Base-by-base conservation (phyloP, 2,888 invertebrate species). In the Nasonia oneida region DNA sequence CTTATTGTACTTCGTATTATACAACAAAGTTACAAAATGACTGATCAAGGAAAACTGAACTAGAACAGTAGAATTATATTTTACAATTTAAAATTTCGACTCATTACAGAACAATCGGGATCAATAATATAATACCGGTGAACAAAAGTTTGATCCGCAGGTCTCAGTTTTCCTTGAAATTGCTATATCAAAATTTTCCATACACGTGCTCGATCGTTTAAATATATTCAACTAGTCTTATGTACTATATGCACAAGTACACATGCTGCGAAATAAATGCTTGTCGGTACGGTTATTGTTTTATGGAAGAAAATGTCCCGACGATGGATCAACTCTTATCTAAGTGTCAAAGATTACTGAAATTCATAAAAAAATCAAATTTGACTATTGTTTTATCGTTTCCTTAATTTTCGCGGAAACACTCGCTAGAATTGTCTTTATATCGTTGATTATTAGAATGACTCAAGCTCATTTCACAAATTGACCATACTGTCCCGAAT, bases 401-500 rank as follows among this genome's bases (percentile, higher is more conserved):
- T 39, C 18, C 0, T n/a, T 57, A 37, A 18, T 15, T 70, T 33
- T 50, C 77, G 64, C 47, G 3, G 29, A 85, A 81, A 81, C 47
- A 64, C n/a, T 73, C 50, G 14, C 53, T 74, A 0, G 29, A 74
- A 64, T 53, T 53, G 67, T 78, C 71, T 82, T 85, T 33, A 3
- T 33, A 3, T 76, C 23, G 39, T 37, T 53, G 29, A 75, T 42
- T 57, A 57, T 53, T 71, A 18, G 12, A 29, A n/a, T 42, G 18
- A 57, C 15, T 64, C 15, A 14, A 23, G 3, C 70, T 85, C 79
- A 84, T 61, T 85, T 87, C 4, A 87, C 81, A 47, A 84, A 85
- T 53, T 87, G 83, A 2, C 81, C 84, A 18, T 80, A 87, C 18
- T 84, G 87, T 39, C 81, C 67, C 15, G 83, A 50, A 70, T 67